A percentile compares a stretch with the other conserved stretches of the same genome.
These are phyloP conservation scores for Radopholus similis DNA, from an alignment of 1,140 invertebrate genomes.

Conservation along the genomic window DNA sequence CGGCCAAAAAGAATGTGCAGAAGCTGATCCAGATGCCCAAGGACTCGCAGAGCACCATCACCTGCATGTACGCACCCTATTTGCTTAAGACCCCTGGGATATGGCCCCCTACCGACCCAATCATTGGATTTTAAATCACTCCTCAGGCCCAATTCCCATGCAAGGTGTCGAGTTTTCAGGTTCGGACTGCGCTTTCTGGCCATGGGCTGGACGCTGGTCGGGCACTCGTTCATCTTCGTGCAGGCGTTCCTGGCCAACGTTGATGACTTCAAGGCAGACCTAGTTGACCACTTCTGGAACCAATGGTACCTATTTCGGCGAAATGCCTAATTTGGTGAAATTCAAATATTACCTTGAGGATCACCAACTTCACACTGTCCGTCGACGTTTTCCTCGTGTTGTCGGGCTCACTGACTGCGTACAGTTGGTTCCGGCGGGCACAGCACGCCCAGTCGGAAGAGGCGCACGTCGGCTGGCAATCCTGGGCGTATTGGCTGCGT, in stretches of 20 bases:
- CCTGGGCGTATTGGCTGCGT: conserved; percentile 54
- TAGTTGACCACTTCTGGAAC: conserved; percentile 56
- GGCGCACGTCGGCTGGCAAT: conserved; percentile 36
- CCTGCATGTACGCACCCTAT: too few relatives aligned
- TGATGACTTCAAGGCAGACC: conserved; percentile 55
- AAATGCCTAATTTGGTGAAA: background rate
- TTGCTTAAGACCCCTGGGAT: too few relatives aligned
- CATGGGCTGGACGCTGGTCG: conserved; percentile 58
- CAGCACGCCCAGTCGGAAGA: conserved; percentile 17
- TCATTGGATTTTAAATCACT: too few relatives aligned
- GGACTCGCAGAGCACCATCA: conserved; percentile 55
- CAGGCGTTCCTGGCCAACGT: conserved; percentile 58
- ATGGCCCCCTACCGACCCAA: too few relatives aligned
- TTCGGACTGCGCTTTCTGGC: conserved; percentile 56
- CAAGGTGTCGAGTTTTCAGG: too few relatives aligned
- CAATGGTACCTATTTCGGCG: too few relatives aligned
- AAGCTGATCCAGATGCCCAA: conserved; percentile 58
- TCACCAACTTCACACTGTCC: conserved; percentile 58
- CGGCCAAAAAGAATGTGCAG: conserved; percentile 48
- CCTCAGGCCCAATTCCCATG: too few relatives aligned
- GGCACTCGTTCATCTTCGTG: conserved; percentile 60
- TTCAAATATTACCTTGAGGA: conserved; percentile 23
- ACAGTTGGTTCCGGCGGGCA: conserved; percentile 55
- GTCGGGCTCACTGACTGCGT: conserved; percentile 52
- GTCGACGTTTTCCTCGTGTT: conserved; percentile 56